Conservation (phyloP, 2,888 invertebrate genomes). For the Lasius platythorax region DNA sequence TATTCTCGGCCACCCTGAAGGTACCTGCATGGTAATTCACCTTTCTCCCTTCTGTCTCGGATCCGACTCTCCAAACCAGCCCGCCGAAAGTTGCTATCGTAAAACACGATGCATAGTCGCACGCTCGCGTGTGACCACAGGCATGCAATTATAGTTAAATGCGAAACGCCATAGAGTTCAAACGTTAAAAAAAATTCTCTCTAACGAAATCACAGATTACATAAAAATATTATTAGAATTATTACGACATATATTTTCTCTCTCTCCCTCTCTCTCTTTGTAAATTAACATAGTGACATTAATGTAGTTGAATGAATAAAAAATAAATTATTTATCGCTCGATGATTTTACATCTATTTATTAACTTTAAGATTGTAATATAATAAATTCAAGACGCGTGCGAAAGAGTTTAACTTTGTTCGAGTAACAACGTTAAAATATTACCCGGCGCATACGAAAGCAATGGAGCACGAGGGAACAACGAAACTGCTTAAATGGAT, state of each 20-base stretch:
- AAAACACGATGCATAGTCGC: slow-evolving; percentile 4
- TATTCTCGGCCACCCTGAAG: slow-evolving; percentile 56
- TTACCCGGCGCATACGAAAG: slow-evolving; percentile 20
- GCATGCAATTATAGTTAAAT: not conserved
- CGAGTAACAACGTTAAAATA: slow-evolving; percentile 37
- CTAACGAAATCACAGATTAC: not conserved
- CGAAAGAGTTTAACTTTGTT: not conserved
- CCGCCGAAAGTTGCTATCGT: slow-evolving; percentile 37
- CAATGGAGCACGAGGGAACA: slow-evolving; percentile 36
- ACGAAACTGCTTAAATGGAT: slow-evolving; percentile 44
- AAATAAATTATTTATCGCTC: not conserved
- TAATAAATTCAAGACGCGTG: not conserved
- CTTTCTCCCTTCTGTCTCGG: slow-evolving; percentile 31
- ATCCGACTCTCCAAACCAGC: not conserved
- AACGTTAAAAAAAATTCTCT: not conserved
- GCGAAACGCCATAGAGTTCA: not conserved
- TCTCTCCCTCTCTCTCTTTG: not conserved
- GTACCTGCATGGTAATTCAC: slow-evolving; percentile 47
- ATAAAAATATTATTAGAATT: not conserved
- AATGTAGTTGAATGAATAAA: not conserved
- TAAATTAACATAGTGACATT: not conserved
- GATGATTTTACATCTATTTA: not conserved
- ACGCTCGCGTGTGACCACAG: not conserved
- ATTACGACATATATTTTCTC: not conserved
- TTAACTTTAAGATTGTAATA: not conserved